phyloP scores from a whole-genome alignment of 2,797 vertebrate genomes.

The Rachycentron canadum region DNA sequence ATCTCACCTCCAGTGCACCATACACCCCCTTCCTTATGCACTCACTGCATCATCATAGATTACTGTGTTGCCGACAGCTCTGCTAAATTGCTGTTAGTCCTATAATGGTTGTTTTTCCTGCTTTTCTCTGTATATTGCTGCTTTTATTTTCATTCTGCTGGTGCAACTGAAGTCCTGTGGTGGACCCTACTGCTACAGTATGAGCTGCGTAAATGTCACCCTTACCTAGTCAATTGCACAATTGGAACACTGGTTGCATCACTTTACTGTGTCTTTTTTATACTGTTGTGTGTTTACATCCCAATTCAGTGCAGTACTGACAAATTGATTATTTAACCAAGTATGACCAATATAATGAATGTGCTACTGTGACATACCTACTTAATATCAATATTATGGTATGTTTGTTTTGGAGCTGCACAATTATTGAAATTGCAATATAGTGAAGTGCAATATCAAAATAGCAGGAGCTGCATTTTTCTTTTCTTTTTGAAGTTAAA shows the following conservation, averaged over 20 bases:
- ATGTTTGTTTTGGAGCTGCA: background rate
- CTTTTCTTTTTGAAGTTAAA: no score
- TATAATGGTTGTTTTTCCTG: constrained; percentile 15
- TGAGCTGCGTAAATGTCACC: background rate
- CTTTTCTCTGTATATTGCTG: constrained; percentile 6
- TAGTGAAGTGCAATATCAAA: no score
- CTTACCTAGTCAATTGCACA: background rate
- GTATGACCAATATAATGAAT: background rate
- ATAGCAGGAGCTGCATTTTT: no score
- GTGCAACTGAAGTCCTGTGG: background rate
- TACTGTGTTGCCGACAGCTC: background rate
- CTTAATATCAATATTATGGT: background rate
- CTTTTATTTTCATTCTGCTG: constrained; percentile 12
- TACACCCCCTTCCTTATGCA: background rate
- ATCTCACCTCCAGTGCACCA: background rate
- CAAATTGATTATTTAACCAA: background rate
- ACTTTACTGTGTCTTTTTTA: background rate
- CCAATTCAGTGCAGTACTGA: background rate
- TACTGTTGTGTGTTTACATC: background rate
- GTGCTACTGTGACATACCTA: background rate
- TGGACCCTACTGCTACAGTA: background rate
- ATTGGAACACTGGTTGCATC: background rate
- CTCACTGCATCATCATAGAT: constrained; percentile 12
- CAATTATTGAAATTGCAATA: no score
- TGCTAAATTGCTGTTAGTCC: constrained; percentile 19